A percentile compares a stretch with the other conserved stretches of the same genome.
Conservation (phyloP, 2,888 invertebrate species). For the Agrotis segetum region DNA sequence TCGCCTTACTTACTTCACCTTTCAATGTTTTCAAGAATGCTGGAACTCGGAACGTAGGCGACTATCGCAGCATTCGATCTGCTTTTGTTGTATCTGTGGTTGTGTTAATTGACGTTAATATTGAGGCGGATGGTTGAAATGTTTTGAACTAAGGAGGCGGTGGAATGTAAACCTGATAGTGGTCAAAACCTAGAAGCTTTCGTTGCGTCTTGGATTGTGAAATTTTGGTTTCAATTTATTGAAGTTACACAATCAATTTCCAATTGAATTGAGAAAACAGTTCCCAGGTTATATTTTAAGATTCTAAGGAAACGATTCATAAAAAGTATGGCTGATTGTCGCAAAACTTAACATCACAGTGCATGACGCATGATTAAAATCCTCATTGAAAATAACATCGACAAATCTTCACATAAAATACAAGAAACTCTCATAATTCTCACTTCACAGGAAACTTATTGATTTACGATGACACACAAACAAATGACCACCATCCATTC, state of each 20-base stretch:
- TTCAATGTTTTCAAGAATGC: slow-evolving; percentile 66
- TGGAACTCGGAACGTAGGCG: slow-evolving; percentile 13
- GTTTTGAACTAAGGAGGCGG: slow-evolving; percentile 29
- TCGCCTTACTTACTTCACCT: slow-evolving; percentile 63
- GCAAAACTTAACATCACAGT: neutral
- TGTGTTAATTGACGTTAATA: slow-evolving; percentile 63
- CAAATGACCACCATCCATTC: slow-evolving; percentile 46
- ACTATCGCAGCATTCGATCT: slow-evolving; percentile 56
- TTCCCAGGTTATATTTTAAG: neutral
- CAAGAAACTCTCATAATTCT: slow-evolving; percentile 22
- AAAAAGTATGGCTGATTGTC: too few relatives aligned
- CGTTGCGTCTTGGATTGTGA: neutral
- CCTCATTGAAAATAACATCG: neutral
- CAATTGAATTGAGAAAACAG: neutral
- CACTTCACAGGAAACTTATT: slow-evolving; percentile 35
- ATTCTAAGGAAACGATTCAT: too few relatives aligned
- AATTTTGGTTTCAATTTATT: neutral
- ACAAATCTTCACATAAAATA: neutral
- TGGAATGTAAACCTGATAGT: slow-evolving; percentile 18
- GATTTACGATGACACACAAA: slow-evolving; percentile 48
- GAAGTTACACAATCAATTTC: neutral
- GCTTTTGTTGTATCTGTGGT: slow-evolving; percentile 42
- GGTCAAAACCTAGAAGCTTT: neutral
- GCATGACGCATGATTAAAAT: neutral
- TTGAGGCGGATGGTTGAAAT: slow-evolving; percentile 48